Percentiles rank a stretch among this genome's conserved stretches.
These are phyloP conservation scores for Edolisoma coerulescens DNA, from an alignment of 2,113 vertebrate genomes.

Conservation along the genomic window DNA sequence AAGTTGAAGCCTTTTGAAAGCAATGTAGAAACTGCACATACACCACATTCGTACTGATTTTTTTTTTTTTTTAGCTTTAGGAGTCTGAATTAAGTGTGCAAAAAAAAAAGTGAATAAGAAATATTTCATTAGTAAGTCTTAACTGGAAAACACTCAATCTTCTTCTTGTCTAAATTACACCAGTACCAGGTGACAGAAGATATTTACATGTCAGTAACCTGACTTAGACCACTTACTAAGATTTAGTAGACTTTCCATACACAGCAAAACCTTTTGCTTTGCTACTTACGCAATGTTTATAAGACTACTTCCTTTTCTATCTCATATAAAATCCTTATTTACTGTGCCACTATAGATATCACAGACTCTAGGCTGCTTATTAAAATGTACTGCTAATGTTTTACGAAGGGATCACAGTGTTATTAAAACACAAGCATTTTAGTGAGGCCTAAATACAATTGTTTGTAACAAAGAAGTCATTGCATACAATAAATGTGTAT, in stretches of 20 bases:
- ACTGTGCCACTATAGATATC: not conserved
- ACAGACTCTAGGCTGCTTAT: not conserved
- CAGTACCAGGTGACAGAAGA: not conserved
- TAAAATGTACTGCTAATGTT: not conserved
- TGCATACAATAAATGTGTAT: not conserved
- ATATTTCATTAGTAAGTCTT: not conserved
- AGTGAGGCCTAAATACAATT: not conserved
- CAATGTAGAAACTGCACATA: not conserved
- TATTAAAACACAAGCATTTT: slow-evolving; percentile 8
- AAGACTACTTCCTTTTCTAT: not conserved
- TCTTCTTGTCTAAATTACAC: not conserved
- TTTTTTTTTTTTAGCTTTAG: not conserved
- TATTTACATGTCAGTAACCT: not conserved
- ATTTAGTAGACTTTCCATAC: not conserved
- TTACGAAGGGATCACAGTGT: slow-evolving; percentile 4
- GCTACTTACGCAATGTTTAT: not conserved
- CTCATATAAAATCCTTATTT: not conserved
- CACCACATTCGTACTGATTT: not conserved
- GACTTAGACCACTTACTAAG: not conserved
- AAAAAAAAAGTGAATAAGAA: not conserved
- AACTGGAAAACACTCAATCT: not conserved
- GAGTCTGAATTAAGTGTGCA: not conserved
- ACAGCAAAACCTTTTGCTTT: not conserved
- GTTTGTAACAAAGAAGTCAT: not conserved
- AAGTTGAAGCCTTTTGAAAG: not conserved